These are phyloP conservation scores for Orientallactaga bullata DNA, from an alignment of 2,113 vertebrate genomes.

Conservation along the genomic window DNA sequence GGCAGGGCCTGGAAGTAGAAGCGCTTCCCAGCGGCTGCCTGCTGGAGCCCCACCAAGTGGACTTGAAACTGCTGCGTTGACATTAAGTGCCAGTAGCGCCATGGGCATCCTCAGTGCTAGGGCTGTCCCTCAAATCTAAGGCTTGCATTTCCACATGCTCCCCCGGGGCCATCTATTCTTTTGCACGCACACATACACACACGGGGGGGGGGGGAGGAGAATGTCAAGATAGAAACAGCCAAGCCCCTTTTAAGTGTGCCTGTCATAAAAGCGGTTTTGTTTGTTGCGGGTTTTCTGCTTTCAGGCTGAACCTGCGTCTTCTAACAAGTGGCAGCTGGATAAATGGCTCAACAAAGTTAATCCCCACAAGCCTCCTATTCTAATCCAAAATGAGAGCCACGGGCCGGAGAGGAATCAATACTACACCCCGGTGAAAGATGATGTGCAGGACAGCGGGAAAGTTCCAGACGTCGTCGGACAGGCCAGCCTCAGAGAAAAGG, in stretches of 20 bases:
- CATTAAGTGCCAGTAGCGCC: not conserved
- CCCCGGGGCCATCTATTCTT: no score
- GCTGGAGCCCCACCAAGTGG: not conserved
- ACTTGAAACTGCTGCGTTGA: rapidly evolving
- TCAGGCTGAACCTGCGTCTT: slow-evolving; percentile 90
- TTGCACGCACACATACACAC: no score
- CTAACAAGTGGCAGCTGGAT: slow-evolving; percentile 97
- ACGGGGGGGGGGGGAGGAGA: not conserved
- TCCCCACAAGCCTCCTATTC: slow-evolving; percentile 88
- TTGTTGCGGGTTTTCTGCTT: slow-evolving; percentile 80
- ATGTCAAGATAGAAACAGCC: not conserved
- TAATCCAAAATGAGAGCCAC: slow-evolving; percentile 86
- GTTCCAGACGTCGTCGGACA: slow-evolving; percentile 85
- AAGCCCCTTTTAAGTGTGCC: not conserved
- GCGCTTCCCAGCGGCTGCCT: no score
- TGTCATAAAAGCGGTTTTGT: slow-evolving; percentile 56
- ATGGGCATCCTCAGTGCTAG: not conserved
- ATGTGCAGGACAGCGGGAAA: slow-evolving; percentile 85
- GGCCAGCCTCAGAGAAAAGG: slow-evolving; percentile 85
- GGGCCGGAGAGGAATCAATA: slow-evolving; percentile 83
- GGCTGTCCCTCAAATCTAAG: not conserved
- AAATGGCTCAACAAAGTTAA: slow-evolving; percentile 97
- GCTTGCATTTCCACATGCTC: not conserved
- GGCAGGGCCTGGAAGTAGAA: no score
- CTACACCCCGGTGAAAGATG: slow-evolving; percentile 78